These are phyloP conservation scores for Semnopithecus entellus DNA, from an alignment of 2,113 vertebrate genomes.

Conservation along the genomic window DNA sequence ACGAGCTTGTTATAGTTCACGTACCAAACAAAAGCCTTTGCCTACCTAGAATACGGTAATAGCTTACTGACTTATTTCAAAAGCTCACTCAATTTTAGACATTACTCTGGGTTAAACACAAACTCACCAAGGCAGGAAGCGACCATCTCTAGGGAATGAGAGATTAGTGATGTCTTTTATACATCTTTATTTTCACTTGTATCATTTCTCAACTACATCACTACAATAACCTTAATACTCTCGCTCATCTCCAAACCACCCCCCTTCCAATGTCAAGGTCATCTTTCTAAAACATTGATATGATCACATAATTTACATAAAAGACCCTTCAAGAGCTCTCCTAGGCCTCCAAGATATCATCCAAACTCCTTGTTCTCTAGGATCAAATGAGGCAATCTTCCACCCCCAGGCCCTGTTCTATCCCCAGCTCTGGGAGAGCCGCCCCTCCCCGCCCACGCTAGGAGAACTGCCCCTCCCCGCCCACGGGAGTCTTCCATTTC, in stretches of 20 bases:
- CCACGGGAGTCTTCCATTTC: accelerated
- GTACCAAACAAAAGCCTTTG: accelerated
- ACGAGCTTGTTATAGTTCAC: accelerated
- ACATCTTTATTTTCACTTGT: neutral
- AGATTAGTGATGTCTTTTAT: accelerated
- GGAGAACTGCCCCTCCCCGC: accelerated
- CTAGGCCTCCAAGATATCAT: accelerated
- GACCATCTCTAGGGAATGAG: neutral
- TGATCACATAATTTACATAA: accelerated
- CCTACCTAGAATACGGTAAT: accelerated
- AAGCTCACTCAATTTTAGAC: accelerated
- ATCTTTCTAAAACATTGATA: accelerated
- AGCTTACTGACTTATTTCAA: accelerated
- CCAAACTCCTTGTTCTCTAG: accelerated
- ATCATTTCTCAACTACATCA: accelerated
- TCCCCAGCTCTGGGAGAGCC: accelerated
- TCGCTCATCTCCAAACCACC: neutral
- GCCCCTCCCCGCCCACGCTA: accelerated
- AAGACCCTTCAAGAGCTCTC: neutral
- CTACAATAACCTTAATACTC: neutral
- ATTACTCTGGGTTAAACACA: accelerated
- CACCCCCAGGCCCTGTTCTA: accelerated
- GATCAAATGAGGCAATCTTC: neutral
- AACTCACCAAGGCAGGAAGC: accelerated
- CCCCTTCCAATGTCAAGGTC: accelerated